Evolutionary conservation across 2,113 vertebrate species (phyloP).

Genomic region (Dasyprocta punctata): DNA sequence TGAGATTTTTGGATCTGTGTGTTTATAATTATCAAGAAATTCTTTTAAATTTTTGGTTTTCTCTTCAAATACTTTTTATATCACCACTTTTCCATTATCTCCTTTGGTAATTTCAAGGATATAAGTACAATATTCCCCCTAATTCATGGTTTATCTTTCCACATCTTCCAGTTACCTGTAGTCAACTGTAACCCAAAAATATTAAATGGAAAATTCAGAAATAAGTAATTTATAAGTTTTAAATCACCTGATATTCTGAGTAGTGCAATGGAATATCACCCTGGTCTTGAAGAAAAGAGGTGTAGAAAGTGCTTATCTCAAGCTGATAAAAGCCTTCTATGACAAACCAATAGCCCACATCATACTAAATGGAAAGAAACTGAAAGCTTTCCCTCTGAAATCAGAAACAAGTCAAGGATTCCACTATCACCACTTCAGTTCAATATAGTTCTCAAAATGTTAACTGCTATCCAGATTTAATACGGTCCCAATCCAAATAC

Average conservation of each 20-base stretch:
- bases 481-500: background rate
- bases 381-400: background rate
- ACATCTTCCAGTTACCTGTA: background rate
- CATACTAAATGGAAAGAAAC: background rate
- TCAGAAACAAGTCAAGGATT: background rate
- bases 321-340: background rate
- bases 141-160: background rate
- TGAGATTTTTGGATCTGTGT: background rate
- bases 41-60: background rate
- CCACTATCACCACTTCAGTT: background rate
- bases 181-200: background rate
- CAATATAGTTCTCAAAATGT: too few species aligned
- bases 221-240: background rate
- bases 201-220: background rate
- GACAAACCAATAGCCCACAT: background rate
- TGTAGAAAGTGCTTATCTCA: background rate
- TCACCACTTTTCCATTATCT: background rate
- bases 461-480: background rate
- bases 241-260: background rate
- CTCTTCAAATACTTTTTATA: background rate
- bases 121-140: background rate
- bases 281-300: background rate
- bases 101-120: background rate
- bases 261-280: background rate
- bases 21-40: background rate